Conservation (phyloP, 2,888 invertebrate species). For the Zootermopsis nevadensis region DNA sequence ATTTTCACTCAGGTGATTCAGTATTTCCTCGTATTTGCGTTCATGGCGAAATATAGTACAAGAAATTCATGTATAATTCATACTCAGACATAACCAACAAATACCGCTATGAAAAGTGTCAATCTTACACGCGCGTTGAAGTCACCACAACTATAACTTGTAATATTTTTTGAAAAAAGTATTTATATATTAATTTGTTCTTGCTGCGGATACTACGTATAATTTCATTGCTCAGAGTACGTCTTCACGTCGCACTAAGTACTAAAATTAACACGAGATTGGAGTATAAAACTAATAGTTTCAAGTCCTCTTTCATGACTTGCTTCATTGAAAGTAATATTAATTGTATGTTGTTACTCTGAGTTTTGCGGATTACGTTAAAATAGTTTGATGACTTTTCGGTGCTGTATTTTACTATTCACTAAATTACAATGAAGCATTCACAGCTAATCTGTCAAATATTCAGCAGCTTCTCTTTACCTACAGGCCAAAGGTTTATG, state of each 20-base stretch:
- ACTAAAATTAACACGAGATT: no score
- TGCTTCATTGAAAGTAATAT: no score
- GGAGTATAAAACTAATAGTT: no score
- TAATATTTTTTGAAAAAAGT: neutral
- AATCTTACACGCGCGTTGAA: conserved; percentile 25
- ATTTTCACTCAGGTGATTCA: neutral
- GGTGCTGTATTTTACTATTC: no score
- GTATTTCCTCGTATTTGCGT: neutral
- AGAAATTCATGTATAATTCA: neutral
- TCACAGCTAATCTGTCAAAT: no score
- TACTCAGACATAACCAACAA: neutral
- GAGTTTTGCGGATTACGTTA: no score
- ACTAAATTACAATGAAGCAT: no score
- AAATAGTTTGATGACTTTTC: no score
- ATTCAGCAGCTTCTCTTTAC: no score
- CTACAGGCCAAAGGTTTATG: no score
- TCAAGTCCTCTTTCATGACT: no score
- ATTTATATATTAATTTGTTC: neutral
- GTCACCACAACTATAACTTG: neutral
- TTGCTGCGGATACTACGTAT: neutral
- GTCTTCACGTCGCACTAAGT: neutral
- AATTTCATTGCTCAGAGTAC: neutral
- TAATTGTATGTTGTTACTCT: no score
- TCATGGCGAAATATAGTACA: neutral
- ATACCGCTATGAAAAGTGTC: neutral